Percentiles rank a stretch among this genome's conserved stretches.
Evolutionary conservation across 2,888 invertebrate genomes (phyloP).

Genomic region (Glaucopsyche alexis): DNA sequence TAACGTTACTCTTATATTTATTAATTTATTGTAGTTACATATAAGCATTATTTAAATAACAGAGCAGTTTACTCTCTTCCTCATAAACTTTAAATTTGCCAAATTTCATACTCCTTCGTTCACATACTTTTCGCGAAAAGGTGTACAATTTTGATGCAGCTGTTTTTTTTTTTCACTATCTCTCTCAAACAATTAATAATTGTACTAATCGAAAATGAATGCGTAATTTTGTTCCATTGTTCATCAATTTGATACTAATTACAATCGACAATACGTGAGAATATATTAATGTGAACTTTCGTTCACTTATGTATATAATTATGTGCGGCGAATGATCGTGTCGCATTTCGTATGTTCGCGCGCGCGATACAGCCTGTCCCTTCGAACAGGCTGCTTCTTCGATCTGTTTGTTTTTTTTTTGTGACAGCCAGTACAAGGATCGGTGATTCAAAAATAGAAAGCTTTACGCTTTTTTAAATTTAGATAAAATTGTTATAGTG

Average conservation of each 20-base stretch:
- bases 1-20: no score
- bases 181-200: conserved; percentile 7
- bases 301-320: neutral
- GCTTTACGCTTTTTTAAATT: no score
- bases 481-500: neutral
- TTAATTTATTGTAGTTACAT: no score
- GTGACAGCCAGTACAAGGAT: neutral
- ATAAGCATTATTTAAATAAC: no score
- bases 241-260: neutral
- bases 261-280: conserved; percentile 1
- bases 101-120: no score
- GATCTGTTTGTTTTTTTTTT: neutral
- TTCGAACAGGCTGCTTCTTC: neutral
- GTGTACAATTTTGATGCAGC: no score
- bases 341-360: conserved; percentile 11
- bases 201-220: neutral
- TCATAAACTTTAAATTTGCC: no score
- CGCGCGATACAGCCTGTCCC: conserved; percentile 4
- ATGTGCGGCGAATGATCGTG: neutral
- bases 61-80: no score
- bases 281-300: neutral
- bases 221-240: neutral
- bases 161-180: no score
- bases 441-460: neutral
- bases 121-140: no score